These are phyloP conservation scores for Corythaixoides concolor DNA, from an alignment of 2,113 vertebrate genomes.

Conservation along the genomic window DNA sequence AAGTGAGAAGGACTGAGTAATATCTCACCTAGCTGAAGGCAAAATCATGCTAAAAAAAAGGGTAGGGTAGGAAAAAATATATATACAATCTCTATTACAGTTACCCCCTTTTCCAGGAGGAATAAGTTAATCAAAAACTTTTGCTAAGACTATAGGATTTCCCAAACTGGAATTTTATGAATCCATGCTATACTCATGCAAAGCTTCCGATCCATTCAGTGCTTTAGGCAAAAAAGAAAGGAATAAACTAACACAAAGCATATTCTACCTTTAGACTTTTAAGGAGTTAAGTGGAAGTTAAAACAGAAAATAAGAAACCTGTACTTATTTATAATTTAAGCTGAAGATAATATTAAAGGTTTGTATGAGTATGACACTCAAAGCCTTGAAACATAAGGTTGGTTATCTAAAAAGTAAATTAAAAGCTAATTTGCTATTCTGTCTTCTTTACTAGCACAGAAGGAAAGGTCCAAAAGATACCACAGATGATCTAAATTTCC, in stretches of 20 bases:
- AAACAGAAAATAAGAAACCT: neutral
- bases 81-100: accelerated
- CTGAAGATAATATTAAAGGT: neutral
- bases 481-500: neutral
- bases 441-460: slow-evolving; percentile 17
- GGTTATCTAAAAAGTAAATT: neutral
- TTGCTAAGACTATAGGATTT: neutral
- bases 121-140: neutral
- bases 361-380: neutral
- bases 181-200: neutral
- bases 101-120: neutral
- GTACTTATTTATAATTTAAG: neutral
- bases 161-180: neutral
- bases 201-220: neutral
- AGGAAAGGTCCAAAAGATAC: slow-evolving; percentile 17
- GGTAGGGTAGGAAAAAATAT: neutral
- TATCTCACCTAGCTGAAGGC: neutral
- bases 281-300: neutral
- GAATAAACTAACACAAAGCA: neutral
- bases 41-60: neutral
- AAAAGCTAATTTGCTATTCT: neutral
- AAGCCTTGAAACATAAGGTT: neutral
- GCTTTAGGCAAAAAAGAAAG: neutral
- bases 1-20: neutral
- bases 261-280: neutral